These are phyloP conservation scores for Protonibea diacanthus DNA, from an alignment of 2,797 vertebrate species.

Conservation along the genomic window DNA sequence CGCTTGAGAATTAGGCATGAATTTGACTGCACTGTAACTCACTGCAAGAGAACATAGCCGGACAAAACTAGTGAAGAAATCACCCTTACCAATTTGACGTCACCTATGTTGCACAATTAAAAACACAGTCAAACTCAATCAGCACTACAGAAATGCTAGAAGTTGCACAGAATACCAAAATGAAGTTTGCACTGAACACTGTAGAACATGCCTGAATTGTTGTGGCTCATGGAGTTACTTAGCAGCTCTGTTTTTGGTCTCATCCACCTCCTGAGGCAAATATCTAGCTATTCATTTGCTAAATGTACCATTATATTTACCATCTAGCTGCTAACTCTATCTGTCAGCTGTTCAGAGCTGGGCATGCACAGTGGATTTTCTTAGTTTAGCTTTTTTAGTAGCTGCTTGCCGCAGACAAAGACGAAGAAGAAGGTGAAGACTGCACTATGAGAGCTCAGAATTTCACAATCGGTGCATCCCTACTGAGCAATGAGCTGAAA, in stretches of 20 bases:
- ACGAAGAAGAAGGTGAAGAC: too few species aligned
- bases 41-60: background rate
- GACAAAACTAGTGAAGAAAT: background rate
- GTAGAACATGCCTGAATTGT: background rate
- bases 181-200: background rate
- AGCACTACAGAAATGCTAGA: background rate
- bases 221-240: background rate
- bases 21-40: background rate
- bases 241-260: background rate
- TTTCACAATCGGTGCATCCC: too few species aligned
- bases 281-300: too few species aligned
- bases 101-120: background rate
- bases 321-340: too few species aligned
- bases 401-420: too few species aligned
- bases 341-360: too few species aligned
- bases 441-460: too few species aligned
- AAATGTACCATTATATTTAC: too few species aligned
- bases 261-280: too few species aligned
- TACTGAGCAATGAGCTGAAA: slow-evolving; percentile 4
- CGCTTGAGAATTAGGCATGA: background rate
- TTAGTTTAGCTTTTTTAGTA: too few species aligned
- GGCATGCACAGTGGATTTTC: too few species aligned
- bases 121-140: slow-evolving; percentile 1
- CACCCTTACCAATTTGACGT: background rate
- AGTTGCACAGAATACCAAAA: background rate